Evolutionary conservation across 2,797 vertebrate species (phyloP), one percentile per base, ranked within the genome.

Genomic region (Poeciliopsis turneri): DNA sequence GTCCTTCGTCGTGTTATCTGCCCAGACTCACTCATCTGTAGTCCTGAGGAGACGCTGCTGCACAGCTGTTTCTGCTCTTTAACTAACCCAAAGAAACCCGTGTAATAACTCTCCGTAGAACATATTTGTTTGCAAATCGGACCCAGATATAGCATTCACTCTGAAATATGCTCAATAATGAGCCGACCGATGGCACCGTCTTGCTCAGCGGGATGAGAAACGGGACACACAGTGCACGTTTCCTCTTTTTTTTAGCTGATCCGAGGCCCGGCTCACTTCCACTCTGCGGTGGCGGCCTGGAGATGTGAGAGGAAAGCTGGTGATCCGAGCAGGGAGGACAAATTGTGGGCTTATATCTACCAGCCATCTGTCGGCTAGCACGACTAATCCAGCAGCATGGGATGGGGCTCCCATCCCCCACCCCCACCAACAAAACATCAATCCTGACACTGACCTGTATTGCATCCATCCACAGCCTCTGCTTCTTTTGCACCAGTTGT

Each of bases 291-390:
- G 30, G 78, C 23, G 75, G 77, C 83, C 5, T 1, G 51, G 81
- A 85, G 85, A 81, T 78, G 76, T 57, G 86, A 88, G 82, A 74
- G 57, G 82, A 51, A 84, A 84, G 83, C 78, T 74, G 82, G 82
- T 83, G 90, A 93, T 90, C 88, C 23, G 70, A 76, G 83, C 23
- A 61, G 77, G 83, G 90, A 92, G 92, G 88, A 89, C 91, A 90
- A 92, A 92, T 91, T 89, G 88, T 64, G 10, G 87, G 90, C 87
- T 92, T 91, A 91, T 84, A 84, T 89, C 87, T 90, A 85, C 80
- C 46, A 72, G 82, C 94, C 94, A 94, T 95, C 94, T 95, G 94
- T 92, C 81, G 45, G 89, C 90, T 80, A 91, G 90, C 88, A 80
- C 33, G 80, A 82, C 92, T 93, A 94, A 94, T 94, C 94, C 90